Evolutionary conservation across 2,113 vertebrate species (phyloP), one percentile per base, ranked within the genome.

Genomic region (Eurystomus gularis): DNA sequence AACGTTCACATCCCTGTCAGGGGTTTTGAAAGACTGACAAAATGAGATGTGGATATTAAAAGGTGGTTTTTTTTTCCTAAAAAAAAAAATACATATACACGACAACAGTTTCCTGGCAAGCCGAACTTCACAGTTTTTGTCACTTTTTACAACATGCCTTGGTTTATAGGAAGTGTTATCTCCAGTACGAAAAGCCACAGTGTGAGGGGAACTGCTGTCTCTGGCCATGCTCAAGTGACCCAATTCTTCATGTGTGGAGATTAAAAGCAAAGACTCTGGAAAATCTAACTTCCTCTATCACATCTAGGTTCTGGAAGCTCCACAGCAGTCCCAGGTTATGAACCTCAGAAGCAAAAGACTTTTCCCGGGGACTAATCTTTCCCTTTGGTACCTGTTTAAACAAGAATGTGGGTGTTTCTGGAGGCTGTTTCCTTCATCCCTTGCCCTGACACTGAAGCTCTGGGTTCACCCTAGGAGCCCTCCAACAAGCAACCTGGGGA

Each of bases 41-140:
- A 95, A 75, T 0, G 2, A 13, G 37, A 87, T 88, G 78, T 61
- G 42, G 90, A 80, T 91, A 78, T 90, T 88, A 85, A 77, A 52
- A 31, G 4, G 16, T 23, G 12, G 12, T 2, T 24, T 61, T 72
- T 91, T 29, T 25, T 7, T 4, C 23, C 23, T 37, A 83, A 72
- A 71, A 81, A 86, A 48, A 28, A 54, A 65, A 29, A 40, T 4
- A 33, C 60, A 80, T 24, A 62, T 29, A 17, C 44, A 70, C 0
- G 2, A 49, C 73, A 94, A 83, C 62, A 86, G 65, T 64, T 94
- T 92, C 79, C 88, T 94, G 85, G 94, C 82, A 96, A 94, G 84
- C 33, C 42, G 79, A 96, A 88, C 70, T 93, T 94, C 96, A 94
- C 89, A 95, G 87, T 44, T 95, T 95, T 94, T 91, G 86, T 90